Base-by-base conservation (phyloP, 2,797 vertebrate genomes). In the Anabacerthia variegaticeps region DNA sequence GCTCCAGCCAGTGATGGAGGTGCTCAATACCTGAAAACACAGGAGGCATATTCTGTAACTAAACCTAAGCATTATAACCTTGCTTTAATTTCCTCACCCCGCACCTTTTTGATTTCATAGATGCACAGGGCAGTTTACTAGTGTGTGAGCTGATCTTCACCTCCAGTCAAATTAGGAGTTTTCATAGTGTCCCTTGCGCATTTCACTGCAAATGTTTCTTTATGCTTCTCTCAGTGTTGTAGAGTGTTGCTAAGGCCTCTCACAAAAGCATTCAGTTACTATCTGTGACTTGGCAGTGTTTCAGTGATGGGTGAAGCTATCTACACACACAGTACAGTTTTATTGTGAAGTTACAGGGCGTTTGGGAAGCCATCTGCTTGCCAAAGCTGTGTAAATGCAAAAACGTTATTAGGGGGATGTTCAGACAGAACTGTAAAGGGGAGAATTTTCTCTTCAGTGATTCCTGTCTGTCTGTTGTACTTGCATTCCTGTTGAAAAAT, bases 181-280 rank as follows among this genome's bases (percentile, higher is more conserved):
- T 84, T 91, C 7, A 1, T 14, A 80, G 36, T 10, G 56, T 67
- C 32, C 34, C 43, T 78, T 68, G 59, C 59, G 79, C 41, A 7
- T 87, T 82, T 58, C n/a, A 59, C 46, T 16, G 37, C 39, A 72
- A 81, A 89, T 28, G 48, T 46, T 36, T 94, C 73, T 72, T 75
- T 30, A n/a, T 0, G 0, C 37, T 68, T 54, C 15, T 30, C 76
- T 67, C n/a, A 21, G n/a, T 79, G 63, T 55, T 94, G 69, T 19
- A 73, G 63, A 39, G 34, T 17, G 89, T 85, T 96, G 85, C 93
- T 92, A 95, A 83, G 89, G 56, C 52, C 66, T 61, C 85, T 77
- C 44, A 30, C n/a, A 85, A 77, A 90, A 74, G 68, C 65, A 89
- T 59, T 26, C 87, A 85, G 75, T 41, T 82, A 59, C 67, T 21